Conservation (phyloP, 2,797 vertebrate species). For the Paguma larvata region DNA sequence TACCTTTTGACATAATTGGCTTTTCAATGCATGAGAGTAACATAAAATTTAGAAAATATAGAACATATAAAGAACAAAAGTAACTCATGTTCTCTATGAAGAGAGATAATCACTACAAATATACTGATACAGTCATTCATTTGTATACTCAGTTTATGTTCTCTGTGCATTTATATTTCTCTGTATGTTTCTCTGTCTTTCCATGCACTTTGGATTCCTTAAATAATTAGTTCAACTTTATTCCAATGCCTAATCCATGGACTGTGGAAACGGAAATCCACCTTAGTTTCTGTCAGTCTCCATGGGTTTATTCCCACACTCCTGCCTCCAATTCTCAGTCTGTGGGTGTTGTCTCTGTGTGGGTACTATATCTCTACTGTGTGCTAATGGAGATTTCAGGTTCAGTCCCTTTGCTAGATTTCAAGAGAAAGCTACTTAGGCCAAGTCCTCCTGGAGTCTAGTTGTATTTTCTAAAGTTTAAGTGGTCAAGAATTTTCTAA, state of each 20-base stretch:
- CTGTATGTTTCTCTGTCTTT: neutral
- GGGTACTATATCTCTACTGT: neutral
- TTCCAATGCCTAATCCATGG: neutral
- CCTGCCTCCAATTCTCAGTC: neutral
- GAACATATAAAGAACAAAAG: constrained; percentile 30
- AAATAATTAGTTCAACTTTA: neutral
- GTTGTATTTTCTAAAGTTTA: neutral
- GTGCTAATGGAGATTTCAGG: neutral
- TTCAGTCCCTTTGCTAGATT: neutral
- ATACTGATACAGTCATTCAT: neutral
- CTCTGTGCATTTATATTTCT: neutral
- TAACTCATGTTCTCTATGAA: neutral
- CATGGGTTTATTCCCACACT: neutral
- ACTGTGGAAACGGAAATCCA: neutral
- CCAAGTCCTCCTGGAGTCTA: neutral
- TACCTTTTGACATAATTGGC: neutral
- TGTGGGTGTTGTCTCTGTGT: neutral
- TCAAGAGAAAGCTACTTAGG: neutral
- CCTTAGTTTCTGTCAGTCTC: neutral
- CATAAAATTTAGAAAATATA: constrained; percentile 30
- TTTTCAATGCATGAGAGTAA: constrained; percentile 1
- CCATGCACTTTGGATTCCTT: neutral
- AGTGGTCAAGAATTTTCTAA: neutral
- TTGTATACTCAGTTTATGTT: neutral
- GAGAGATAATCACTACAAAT: neutral